phyloP scores from a whole-genome alignment of 2,888 invertebrate species.

The Chymomyza fuscimana region DNA sequence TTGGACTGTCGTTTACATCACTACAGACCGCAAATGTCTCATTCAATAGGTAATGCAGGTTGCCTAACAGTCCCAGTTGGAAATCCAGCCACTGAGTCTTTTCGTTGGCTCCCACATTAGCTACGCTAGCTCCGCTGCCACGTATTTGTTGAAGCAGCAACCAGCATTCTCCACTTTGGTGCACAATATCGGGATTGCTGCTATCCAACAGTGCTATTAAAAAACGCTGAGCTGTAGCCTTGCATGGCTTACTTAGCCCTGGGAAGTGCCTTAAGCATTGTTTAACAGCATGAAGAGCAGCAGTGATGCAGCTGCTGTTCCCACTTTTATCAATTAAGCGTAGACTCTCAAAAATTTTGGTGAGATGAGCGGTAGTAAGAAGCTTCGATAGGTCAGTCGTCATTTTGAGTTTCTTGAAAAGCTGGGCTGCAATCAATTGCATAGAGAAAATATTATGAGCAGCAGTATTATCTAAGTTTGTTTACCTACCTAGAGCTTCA shows the following conservation, averaged over 20 bases:
- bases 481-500: conserved; percentile 41
- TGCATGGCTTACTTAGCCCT: conserved; percentile 45
- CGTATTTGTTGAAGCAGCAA: conserved; percentile 50
- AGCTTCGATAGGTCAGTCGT: conserved; percentile 36
- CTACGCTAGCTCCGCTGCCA: background rate
- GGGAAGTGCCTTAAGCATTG: conserved; percentile 49
- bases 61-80: conserved; percentile 37
- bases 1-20: background rate
- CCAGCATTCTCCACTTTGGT: conserved; percentile 50
- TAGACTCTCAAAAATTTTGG: conserved; percentile 40
- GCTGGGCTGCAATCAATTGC: conserved; percentile 34
- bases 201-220: conserved; percentile 42
- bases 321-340: conserved; percentile 9
- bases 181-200: conserved; percentile 38
- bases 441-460: background rate
- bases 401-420: conserved; percentile 41
- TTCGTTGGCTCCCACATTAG: conserved; percentile 1
- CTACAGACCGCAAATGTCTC: conserved; percentile 17
- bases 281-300: conserved; percentile 33
- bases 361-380: conserved; percentile 37
- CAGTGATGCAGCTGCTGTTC: conserved; percentile 7
- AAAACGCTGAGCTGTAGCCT: conserved; percentile 17
- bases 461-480: background rate
- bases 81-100: conserved; percentile 45
- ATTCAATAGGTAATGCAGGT: conserved; percentile 33